phyloP scores from a whole-genome alignment of 2,888 invertebrate species.

The Globia sparganii region DNA sequence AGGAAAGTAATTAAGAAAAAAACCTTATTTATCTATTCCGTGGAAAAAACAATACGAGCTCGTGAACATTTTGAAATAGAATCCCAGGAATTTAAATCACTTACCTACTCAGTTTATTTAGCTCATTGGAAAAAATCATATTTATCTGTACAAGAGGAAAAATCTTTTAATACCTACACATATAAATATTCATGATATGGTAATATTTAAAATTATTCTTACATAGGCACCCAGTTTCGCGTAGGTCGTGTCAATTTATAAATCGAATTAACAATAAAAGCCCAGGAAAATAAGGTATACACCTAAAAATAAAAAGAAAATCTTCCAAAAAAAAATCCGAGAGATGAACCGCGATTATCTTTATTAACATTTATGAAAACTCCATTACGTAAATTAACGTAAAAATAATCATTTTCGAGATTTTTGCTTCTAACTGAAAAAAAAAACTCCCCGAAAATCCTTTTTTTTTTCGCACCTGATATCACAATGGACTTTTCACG shows the following conservation, averaged over 20 bases:
- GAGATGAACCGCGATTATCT: neutral
- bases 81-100: slow-evolving; percentile 17
- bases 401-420: neutral
- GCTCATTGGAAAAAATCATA: slow-evolving; percentile 17
- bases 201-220: neutral
- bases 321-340: neutral
- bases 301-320: neutral
- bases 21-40: too few relatives aligned
- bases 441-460: neutral
- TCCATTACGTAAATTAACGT: neutral
- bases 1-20: slow-evolving; percentile 7
- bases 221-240: neutral
- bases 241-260: too few relatives aligned
- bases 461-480: neutral
- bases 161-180: neutral
- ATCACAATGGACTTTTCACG: too few relatives aligned
- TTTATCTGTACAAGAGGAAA: slow-evolving; percentile 35
- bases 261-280: neutral
- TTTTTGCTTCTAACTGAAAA: neutral
- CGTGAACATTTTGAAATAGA: neutral
- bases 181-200: neutral
- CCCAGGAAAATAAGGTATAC: neutral
- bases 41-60: neutral
- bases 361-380: neutral
- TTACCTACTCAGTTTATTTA: neutral